Percentiles rank a stretch among this genome's conserved stretches.
Conservation (phyloP, 2,888 invertebrate species). For the Ctenicera cuprea region DNA sequence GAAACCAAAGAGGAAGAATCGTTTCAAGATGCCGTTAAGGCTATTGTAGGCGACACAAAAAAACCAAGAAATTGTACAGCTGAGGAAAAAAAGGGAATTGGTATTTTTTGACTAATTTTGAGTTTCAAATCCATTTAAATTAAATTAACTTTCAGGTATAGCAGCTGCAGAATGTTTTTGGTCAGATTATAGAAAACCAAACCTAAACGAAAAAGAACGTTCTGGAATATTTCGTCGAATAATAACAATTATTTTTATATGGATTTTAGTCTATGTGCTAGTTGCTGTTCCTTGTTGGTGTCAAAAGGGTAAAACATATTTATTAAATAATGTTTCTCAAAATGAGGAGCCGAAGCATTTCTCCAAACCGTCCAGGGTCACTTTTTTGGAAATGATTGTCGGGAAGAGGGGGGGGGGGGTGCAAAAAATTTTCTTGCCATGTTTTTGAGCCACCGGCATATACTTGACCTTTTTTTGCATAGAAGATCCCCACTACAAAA, state of each 20-base stretch:
- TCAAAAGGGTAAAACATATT: conserved; percentile 69
- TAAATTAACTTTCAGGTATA: conserved; percentile 58
- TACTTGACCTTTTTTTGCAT: too few species aligned
- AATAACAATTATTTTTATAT: conserved; percentile 68
- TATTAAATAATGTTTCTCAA: too few species aligned
- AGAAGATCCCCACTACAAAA: too few species aligned
- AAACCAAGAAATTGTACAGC: conserved; percentile 72
- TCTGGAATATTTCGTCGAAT: conserved; percentile 62
- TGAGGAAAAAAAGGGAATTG: conserved; percentile 72
- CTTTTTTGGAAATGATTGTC: too few species aligned
- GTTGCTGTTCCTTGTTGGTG: conserved; percentile 75
- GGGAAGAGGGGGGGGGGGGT: too few species aligned
- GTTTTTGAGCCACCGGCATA: too few species aligned
- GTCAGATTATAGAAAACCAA: conserved; percentile 66
- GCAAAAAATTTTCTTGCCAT: too few species aligned
- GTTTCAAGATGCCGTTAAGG: conserved; percentile 67
- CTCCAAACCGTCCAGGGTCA: too few species aligned
- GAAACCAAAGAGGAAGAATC: conserved; percentile 70
- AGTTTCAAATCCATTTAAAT: conserved; percentile 1
- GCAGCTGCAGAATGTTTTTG: conserved; percentile 70
- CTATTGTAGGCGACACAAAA: conserved; percentile 63
- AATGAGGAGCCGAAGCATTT: too few species aligned
- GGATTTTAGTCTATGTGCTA: conserved; percentile 71
- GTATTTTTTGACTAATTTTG: conserved; percentile 54
- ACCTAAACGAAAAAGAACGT: conserved; percentile 40